These are phyloP conservation scores for Rhipidura dahli DNA, from an alignment of 2,113 vertebrate species.

Conservation along the genomic window DNA sequence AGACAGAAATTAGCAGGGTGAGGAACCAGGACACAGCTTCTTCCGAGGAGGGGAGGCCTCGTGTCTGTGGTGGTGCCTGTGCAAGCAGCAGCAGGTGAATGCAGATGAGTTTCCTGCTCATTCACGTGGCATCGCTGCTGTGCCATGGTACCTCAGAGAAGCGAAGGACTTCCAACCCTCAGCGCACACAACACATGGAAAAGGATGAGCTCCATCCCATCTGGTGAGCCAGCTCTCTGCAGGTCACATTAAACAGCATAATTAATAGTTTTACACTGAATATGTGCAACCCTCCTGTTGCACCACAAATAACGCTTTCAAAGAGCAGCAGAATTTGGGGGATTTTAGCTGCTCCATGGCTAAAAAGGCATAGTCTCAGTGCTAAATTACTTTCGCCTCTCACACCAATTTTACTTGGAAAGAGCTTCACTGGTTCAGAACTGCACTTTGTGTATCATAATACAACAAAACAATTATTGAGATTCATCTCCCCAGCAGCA, in stretches of 20 bases:
- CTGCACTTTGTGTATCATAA: neutral
- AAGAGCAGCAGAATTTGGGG: neutral
- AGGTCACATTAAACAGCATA: slow-evolving; percentile 59
- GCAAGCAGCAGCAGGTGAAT: neutral
- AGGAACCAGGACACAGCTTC: neutral
- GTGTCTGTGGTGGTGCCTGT: neutral
- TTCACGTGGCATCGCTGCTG: neutral
- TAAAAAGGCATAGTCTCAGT: neutral
- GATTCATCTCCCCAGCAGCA: neutral
- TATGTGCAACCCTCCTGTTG: neutral
- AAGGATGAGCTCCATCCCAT: slow-evolving; percentile 24
- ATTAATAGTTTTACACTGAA: slow-evolving; percentile 52
- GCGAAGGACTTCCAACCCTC: slow-evolving; percentile 8
- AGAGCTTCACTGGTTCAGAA: neutral
- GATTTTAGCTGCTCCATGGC: neutral
- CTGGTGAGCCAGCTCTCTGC: slow-evolving; percentile 50
- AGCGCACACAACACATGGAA: neutral
- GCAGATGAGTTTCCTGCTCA: neutral
- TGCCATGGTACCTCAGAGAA: neutral
- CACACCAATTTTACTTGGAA: neutral
- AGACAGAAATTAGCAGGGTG: neutral
- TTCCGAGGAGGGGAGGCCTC: neutral
- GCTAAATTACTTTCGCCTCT: neutral
- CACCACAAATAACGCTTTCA: neutral
- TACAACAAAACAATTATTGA: neutral